Base-by-base conservation (phyloP, 1,140 invertebrate genomes). In the Cotesia chilonis region DNA sequence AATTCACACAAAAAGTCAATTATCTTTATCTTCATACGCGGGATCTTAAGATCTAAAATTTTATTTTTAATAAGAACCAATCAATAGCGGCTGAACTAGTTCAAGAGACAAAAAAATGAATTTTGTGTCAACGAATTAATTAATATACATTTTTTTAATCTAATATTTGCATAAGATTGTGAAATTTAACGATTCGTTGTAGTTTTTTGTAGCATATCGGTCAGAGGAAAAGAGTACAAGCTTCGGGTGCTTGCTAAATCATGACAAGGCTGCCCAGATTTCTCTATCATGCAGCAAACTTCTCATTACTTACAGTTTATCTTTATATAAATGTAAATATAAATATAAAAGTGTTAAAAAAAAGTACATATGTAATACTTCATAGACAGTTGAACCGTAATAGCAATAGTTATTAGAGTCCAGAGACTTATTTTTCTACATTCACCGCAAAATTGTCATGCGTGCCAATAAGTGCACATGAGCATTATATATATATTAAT, bases 181-280 rank as follows among this genome's bases (percentile, higher is more conserved):
- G 17, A 65, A 54, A 71, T 17, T 55, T 68, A 35, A 52, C 6
- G 4, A n/a, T 12, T n/a, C 37, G 61, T 64, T 59, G 41, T 6
- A 6, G 7, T 47, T 47, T 47, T 47, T 47, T 47, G 41, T 47
- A 47, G 10, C 10, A 7, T 9, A 47, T 9, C 20, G 20, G 14
- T 55, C 54, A 51, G 41, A 38, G 37, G 17, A 60, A 63, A 14
- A 17, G 52, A 37, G 12, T 61, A 51, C 52, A 28, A 10, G 68
- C 9, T 63, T 61, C 10, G 14, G 54, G 52, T 63, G 66, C 5
- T 69, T 68, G 41, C 66, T 73, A 63, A 55, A 73, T 73, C 41
- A 20, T 68, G 66, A 68, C 71, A 73, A 73, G 71, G 71, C 60
- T 73, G 59, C 55, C 71, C 66, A 69, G 65, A 37, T 73, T 68